These are phyloP conservation scores for Nothobranchius furzeri DNA, from an alignment of 2,113 vertebrate species.

Conservation along the genomic window DNA sequence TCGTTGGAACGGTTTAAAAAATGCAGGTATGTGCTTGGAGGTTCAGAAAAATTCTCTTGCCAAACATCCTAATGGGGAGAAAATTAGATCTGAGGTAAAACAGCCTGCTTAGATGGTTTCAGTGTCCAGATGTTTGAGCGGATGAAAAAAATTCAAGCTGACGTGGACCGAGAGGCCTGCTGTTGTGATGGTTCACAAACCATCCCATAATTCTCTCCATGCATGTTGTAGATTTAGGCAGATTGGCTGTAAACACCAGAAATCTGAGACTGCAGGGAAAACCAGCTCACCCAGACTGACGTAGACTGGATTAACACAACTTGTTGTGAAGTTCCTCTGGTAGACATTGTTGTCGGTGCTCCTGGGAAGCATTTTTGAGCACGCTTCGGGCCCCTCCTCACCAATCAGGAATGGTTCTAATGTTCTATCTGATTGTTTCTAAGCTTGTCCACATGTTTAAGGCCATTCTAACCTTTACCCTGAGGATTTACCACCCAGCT, in stretches of 20 bases:
- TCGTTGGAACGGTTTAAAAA: background rate
- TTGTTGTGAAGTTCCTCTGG: background rate
- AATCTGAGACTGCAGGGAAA: background rate
- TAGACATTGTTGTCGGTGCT: background rate
- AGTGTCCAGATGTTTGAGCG: background rate
- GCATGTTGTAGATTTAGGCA: too few relatives aligned
- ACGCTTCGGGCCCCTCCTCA: background rate
- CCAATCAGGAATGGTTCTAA: background rate
- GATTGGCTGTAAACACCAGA: too few relatives aligned
- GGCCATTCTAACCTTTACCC: background rate
- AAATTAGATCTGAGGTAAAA: background rate
- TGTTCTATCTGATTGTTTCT: background rate
- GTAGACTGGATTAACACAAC: background rate
- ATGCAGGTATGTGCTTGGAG: background rate
- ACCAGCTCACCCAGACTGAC: background rate
- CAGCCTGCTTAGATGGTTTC: constrained; percentile 11
- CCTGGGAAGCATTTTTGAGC: background rate
- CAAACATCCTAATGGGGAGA: background rate
- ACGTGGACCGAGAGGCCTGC: too few relatives aligned
- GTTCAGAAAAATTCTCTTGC: background rate
- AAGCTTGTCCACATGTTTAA: background rate
- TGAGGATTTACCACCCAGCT: background rate
- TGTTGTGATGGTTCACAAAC: too few relatives aligned
- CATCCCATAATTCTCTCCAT: too few relatives aligned
- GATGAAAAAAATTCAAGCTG: too few relatives aligned